These are phyloP conservation scores for Hystrix brachyura DNA, from an alignment of 2,113 vertebrate species.

Conservation along the genomic window DNA sequence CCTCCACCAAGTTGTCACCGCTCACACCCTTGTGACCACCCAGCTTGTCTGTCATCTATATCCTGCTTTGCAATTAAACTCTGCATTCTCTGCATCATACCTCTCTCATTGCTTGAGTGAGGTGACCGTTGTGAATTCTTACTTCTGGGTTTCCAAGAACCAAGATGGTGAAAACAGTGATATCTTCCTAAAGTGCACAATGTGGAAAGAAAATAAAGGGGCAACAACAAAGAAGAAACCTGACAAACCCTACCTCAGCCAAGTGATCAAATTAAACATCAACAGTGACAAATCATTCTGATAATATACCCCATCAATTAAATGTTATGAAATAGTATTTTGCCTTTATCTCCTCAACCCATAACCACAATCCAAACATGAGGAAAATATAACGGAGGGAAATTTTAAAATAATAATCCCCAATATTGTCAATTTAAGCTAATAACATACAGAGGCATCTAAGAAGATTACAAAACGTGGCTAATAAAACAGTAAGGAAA, in stretches of 20 bases:
- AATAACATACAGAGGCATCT: neutral
- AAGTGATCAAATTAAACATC: neutral
- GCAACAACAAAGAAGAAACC: neutral
- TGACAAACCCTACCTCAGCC: neutral
- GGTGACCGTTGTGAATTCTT: neutral
- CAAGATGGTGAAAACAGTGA: neutral
- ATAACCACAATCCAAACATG: neutral
- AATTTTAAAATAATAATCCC: neutral
- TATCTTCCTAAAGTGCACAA: neutral
- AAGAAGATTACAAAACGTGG: neutral
- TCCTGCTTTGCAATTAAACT: neutral
- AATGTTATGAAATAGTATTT: neutral
- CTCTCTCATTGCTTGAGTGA: neutral
- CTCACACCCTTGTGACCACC: neutral
- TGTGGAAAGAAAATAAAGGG: neutral
- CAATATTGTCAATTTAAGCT: neutral
- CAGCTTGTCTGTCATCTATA: neutral
- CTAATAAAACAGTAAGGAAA: neutral
- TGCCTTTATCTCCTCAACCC: neutral
- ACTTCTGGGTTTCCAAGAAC: neutral
- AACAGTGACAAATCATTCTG: neutral
- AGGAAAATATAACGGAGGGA: neutral
- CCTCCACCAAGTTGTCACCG: neutral
- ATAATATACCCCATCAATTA: neutral
- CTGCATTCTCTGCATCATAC: neutral